Evolutionary conservation across 2,888 invertebrate species (phyloP).

Genomic region (Cabera pusaria): DNA sequence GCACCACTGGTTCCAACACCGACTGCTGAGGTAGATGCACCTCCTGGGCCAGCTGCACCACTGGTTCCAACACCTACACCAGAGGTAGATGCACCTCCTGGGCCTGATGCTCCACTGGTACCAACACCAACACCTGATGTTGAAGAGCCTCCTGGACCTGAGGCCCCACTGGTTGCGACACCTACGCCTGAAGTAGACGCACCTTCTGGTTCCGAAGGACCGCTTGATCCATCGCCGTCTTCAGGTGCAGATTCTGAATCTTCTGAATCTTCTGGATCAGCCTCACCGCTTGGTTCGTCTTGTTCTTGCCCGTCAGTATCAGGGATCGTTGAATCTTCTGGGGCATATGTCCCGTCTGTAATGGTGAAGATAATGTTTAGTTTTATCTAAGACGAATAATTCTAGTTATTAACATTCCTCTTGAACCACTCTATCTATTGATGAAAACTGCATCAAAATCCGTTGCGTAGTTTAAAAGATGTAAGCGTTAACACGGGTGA

Average conservation of each 20-base stretch:
- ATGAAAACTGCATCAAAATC: too few species aligned
- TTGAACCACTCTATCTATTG: too few species aligned
- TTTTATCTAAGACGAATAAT: too few species aligned
- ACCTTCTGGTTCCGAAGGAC: neutral
- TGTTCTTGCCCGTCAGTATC: too few species aligned
- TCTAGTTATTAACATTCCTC: too few species aligned
- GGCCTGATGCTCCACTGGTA: neutral
- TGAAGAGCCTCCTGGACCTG: neutral
- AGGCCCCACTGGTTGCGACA: neutral
- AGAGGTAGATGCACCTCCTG: neutral
- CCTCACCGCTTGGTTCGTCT: too few species aligned
- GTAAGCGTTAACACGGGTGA: too few species aligned
- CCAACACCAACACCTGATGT: neutral
- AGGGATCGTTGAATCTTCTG: too few species aligned
- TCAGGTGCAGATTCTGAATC: neutral
- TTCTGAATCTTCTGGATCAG: too few species aligned
- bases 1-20: neutral
- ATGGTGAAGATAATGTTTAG: too few species aligned
- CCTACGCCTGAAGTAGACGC: neutral
- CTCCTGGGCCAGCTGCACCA: neutral
- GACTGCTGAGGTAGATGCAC: neutral
- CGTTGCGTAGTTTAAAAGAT: too few species aligned
- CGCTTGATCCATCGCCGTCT: neutral
- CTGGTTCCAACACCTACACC: neutral
- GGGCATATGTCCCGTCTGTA: too few species aligned